These are phyloP conservation scores for Polydesmus complanatus DNA, from an alignment of 2,888 invertebrate genomes.

Conservation along the genomic window DNA sequence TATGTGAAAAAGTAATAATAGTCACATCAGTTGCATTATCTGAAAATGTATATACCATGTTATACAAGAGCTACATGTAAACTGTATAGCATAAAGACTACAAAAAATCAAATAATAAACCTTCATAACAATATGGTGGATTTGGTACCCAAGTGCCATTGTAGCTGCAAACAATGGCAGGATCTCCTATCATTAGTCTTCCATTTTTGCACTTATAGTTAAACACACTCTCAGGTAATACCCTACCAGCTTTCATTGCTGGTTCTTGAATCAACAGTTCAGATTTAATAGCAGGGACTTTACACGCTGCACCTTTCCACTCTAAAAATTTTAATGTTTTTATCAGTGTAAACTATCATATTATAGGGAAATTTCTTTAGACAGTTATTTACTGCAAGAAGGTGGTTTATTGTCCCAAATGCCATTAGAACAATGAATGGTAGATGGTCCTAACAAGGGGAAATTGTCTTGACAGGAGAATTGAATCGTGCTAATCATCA, in stretches of 20 bases:
- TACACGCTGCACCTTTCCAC: not conserved
- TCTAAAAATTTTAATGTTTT: not conserved
- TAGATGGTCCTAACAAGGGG: not conserved
- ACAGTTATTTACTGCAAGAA: not conserved
- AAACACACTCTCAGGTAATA: not conserved
- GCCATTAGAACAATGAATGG: not conserved
- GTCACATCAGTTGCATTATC: too few species aligned
- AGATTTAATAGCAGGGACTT: not conserved
- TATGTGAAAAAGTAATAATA: too few species aligned
- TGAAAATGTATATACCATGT: too few species aligned
- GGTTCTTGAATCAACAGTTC: not conserved
- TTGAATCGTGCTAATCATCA: not conserved
- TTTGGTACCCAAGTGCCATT: not conserved
- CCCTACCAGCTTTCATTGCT: not conserved
- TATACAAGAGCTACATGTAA: too few species aligned
- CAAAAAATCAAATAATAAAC: too few species aligned
- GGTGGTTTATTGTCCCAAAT: not conserved
- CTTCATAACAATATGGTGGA: not conserved
- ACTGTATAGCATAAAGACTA: too few species aligned
- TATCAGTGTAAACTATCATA: too few species aligned
- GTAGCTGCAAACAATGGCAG: not conserved
- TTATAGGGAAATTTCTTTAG: too few species aligned
- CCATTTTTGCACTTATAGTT: not conserved
- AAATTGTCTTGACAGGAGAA: not conserved
- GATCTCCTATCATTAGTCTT: not conserved